These are phyloP conservation scores for Nymphalis urticae DNA, from an alignment of 2,888 invertebrate genomes.

Conservation along the genomic window DNA sequence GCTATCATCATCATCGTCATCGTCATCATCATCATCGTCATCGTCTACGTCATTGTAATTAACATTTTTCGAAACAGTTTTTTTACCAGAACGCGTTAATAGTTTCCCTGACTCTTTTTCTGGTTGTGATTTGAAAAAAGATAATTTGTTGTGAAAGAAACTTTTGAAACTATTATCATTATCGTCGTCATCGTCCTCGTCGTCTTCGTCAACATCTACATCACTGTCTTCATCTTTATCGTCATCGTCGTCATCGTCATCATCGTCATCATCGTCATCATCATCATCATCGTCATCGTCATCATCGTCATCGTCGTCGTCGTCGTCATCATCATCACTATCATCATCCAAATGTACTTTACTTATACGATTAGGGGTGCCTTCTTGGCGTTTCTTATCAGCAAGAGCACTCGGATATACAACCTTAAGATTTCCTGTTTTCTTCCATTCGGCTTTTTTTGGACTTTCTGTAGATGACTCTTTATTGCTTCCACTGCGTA, in stretches of 20 bases:
- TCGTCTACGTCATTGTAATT: constrained; percentile 49
- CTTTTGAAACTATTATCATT: constrained; percentile 52
- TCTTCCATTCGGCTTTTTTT: constrained; percentile 54
- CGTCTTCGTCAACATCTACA: constrained; percentile 53
- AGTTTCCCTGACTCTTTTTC: constrained; percentile 52
- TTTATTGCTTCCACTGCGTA: constrained; percentile 50
- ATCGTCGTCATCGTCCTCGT: constrained; percentile 66
- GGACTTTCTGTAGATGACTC: constrained; percentile 34
- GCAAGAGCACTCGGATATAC: constrained; percentile 47
- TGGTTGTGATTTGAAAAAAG: constrained; percentile 51
- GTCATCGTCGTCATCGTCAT: constrained; percentile 65
- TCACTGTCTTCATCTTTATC: constrained; percentile 62
- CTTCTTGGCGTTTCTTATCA: constrained; percentile 41
- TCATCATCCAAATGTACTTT: constrained; percentile 56
- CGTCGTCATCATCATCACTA: constrained; percentile 69
- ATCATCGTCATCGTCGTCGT: constrained; percentile 69
- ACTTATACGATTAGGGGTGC: constrained; percentile 48
- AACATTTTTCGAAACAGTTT: constrained; percentile 47
- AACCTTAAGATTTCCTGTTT: constrained; percentile 63
- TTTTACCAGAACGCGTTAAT: constrained; percentile 33
- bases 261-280: constrained; percentile 69
- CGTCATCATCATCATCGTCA: constrained; percentile 51
- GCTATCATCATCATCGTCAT: constrained; percentile 55
- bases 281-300: constrained; percentile 72
- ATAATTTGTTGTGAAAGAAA: constrained; percentile 30